phyloP scores from a whole-genome alignment of 2,113 vertebrate species.

The Fregetta grallaria region DNA sequence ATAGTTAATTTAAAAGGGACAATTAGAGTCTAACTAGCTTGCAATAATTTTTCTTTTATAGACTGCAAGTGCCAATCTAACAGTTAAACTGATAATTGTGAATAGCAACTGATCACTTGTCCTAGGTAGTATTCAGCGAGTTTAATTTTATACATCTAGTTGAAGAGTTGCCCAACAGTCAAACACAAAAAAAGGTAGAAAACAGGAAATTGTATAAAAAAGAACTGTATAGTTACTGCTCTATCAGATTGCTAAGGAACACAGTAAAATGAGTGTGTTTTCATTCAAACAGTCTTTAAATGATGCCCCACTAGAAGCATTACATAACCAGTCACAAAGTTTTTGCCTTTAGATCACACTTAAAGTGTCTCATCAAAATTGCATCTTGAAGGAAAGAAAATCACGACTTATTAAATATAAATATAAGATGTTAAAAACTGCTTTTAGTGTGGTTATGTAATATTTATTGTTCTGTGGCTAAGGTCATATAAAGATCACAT shows the following conservation, averaged over 20 bases:
- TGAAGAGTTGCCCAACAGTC: background rate
- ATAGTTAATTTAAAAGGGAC: background rate
- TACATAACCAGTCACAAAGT: slow-evolving; percentile 66
- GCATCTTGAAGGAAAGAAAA: slow-evolving; percentile 65
- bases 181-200: background rate
- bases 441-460: slow-evolving; percentile 65
- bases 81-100: background rate
- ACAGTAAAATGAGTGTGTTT: background rate
- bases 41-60: background rate
- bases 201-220: background rate
- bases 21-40: background rate
- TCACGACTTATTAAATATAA: slow-evolving; percentile 68
- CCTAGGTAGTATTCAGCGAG: background rate
- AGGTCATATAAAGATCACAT: slow-evolving; percentile 68
- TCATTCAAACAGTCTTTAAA: slow-evolving; percentile 30
- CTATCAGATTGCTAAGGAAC: background rate
- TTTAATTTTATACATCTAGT: background rate
- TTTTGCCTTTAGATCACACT: slow-evolving; percentile 63
- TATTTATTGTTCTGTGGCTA: slow-evolving; percentile 66
- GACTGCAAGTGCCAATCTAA: background rate
- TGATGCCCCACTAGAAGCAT: slow-evolving; percentile 43
- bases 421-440: slow-evolving; percentile 63
- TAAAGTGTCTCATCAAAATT: slow-evolving; percentile 70
- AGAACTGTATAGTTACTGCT: background rate
- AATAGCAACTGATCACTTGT: background rate